These are phyloP conservation scores for Hypsibius dujardini DNA, from an alignment of 1,140 invertebrate genomes.

Conservation along the genomic window DNA sequence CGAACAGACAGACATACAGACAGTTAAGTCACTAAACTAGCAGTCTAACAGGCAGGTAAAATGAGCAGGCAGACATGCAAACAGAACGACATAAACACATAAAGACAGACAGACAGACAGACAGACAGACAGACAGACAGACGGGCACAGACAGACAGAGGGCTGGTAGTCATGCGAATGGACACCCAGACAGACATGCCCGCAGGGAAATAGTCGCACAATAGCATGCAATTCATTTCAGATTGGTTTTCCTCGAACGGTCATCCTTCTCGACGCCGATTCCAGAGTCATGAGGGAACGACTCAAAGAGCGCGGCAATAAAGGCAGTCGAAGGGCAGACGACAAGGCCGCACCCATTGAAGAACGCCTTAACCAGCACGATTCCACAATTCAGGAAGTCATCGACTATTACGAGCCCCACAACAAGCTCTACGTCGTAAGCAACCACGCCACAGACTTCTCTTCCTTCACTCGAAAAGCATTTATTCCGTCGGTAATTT, in stretches of 20 bases:
- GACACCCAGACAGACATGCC: no score
- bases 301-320: neutral
- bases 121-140: no score
- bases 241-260: constrained; percentile 7
- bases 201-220: no score
- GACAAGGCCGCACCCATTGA: neutral
- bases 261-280: neutral
- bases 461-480: neutral
- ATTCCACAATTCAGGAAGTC: neutral
- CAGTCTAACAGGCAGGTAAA: no score
- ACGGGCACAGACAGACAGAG: no score
- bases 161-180: no score
- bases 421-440: constrained; percentile 9
- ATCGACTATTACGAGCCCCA: neutral
- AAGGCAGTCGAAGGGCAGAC: constrained; percentile 2
- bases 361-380: neutral
- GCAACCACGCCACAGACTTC: neutral
- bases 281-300: neutral
- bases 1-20: no score
- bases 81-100: no score
- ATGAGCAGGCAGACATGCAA: no score
- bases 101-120: no score
- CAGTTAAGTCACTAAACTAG: no score
- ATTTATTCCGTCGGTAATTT: neutral
- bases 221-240: neutral